Conservation (phyloP, 1,140 invertebrate species). For the Sesamia nonagrioides region DNA sequence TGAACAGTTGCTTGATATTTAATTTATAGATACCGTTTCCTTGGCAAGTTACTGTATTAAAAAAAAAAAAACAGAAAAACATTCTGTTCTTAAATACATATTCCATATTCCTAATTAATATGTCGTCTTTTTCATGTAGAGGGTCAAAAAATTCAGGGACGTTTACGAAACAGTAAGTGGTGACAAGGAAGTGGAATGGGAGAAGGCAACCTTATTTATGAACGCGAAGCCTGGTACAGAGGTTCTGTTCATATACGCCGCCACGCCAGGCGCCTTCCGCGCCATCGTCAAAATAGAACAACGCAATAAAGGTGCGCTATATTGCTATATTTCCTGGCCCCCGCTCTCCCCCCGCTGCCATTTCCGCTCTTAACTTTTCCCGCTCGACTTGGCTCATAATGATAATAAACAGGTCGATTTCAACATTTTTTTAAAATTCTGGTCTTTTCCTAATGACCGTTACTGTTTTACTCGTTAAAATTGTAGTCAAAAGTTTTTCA, state of each 20-base stretch:
- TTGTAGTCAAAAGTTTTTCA: background rate
- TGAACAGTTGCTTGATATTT: too few relatives aligned
- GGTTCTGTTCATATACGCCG: slow-evolving; percentile 65
- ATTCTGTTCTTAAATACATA: too few relatives aligned
- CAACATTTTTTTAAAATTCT: slow-evolving; percentile 65
- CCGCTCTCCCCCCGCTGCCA: slow-evolving; percentile 59
- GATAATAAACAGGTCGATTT: slow-evolving; percentile 80
- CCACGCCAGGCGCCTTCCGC: slow-evolving; percentile 70
- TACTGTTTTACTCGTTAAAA: slow-evolving; percentile 55
- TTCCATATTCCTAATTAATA: background rate
- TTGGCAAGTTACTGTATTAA: too few relatives aligned
- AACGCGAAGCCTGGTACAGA: slow-evolving; percentile 68
- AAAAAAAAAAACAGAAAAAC: too few relatives aligned
- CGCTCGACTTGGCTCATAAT: slow-evolving; percentile 77
- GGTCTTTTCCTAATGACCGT: slow-evolving; percentile 61
- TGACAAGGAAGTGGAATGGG: slow-evolving; percentile 63
- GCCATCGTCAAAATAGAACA: slow-evolving; percentile 68
- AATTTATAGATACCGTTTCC: too few relatives aligned
- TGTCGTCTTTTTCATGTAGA: slow-evolving; percentile 56
- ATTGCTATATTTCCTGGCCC: slow-evolving; percentile 53
- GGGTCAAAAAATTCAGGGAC: slow-evolving; percentile 62
- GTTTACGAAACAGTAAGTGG: slow-evolving; percentile 64
- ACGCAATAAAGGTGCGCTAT: slow-evolving; percentile 72
- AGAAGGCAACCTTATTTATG: slow-evolving; percentile 68
- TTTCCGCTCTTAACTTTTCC: slow-evolving; percentile 82